phyloP scores from a whole-genome alignment of 2,113 vertebrate genomes.

The Ciconia maguari region DNA sequence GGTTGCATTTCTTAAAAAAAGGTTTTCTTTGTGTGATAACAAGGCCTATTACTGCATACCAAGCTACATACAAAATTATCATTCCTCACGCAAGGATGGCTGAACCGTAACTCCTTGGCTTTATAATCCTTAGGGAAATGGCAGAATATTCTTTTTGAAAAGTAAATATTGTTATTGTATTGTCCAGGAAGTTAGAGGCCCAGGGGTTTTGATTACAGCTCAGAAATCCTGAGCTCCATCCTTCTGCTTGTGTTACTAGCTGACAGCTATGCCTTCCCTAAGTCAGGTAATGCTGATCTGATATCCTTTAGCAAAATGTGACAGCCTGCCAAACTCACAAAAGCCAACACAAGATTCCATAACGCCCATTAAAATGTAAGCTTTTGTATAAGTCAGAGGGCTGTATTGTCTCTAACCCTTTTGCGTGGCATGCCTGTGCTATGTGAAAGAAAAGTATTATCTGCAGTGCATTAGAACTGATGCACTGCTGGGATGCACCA shows the following conservation, averaged over 20 bases:
- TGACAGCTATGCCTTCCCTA: background rate
- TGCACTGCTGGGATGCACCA: background rate
- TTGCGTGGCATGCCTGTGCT: background rate
- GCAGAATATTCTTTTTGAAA: background rate
- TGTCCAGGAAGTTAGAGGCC: background rate
- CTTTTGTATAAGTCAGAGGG: background rate
- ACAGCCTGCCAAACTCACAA: background rate
- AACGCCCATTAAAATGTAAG: background rate
- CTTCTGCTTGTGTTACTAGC: background rate
- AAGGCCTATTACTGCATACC: background rate
- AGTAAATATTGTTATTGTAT: background rate
- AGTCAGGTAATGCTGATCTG: background rate
- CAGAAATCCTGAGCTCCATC: background rate
- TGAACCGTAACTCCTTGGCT: background rate
- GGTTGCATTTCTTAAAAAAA: background rate
- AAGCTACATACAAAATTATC: background rate
- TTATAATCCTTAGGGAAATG: background rate
- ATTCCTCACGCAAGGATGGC: background rate
- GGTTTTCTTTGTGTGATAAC: background rate
- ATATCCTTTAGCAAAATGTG: background rate
- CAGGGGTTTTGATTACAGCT: background rate
- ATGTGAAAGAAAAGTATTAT: slow-evolving; percentile 13
- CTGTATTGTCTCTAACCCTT: background rate
- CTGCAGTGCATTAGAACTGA: background rate
- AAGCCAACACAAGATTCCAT: background rate